These are phyloP conservation scores for Sebastes minor DNA, from an alignment of 2,797 vertebrate genomes.

Conservation along the genomic window DNA sequence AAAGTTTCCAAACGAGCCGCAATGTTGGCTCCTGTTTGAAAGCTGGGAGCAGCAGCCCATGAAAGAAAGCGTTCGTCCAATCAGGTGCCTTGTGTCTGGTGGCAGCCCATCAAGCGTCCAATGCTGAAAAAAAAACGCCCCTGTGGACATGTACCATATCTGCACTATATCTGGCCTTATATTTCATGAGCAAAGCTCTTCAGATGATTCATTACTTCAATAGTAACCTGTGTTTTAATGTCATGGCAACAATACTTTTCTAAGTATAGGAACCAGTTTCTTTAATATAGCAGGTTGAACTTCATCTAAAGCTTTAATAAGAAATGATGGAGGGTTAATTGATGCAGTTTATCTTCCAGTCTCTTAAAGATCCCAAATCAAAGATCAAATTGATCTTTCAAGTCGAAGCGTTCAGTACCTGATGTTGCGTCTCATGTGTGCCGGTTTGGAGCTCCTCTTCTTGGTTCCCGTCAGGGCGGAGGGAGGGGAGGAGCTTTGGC, in stretches of 20 bases:
- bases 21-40: too few relatives aligned
- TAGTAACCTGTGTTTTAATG: background rate
- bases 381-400: too few relatives aligned
- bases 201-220: background rate
- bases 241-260: background rate
- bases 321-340: background rate
- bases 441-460: conserved; percentile 89
- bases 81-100: too few relatives aligned
- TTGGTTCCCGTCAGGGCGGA: conserved; percentile 82
- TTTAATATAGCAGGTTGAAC: background rate
- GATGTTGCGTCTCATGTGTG: conserved; percentile 95
- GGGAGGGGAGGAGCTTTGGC: conserved; percentile 78
- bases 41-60: too few relatives aligned
- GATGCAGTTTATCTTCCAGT: background rate
- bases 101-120: too few relatives aligned
- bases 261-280: background rate
- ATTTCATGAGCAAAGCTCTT: background rate
- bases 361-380: background rate
- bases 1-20: too few relatives aligned
- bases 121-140: too few relatives aligned
- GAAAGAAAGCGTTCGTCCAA: too few relatives aligned
- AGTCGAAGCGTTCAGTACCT: conserved; percentile 75
- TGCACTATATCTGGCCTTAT: too few relatives aligned
- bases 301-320: background rate
- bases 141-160: too few relatives aligned